Evolutionary conservation across 2,888 invertebrate species (phyloP), one percentile per base, ranked within the genome.

Genomic region (Folsomia candida): DNA sequence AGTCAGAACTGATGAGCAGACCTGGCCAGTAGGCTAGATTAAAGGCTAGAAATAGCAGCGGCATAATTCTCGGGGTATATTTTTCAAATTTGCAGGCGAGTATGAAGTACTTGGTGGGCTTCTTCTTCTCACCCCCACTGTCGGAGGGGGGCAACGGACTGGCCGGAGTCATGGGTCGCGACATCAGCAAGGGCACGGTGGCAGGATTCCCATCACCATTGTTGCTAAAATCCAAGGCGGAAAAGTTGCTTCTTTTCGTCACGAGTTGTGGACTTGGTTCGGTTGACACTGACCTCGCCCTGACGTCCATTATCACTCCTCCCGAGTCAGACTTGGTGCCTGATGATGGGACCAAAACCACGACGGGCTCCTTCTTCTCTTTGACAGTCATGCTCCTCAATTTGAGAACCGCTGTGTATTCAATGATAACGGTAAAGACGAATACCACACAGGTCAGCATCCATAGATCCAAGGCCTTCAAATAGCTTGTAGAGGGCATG

Each of bases 381-480:
- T 59, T 68, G 24, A 47, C 68, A 20, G 60, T 68, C 68, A 68
- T 68, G 22, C 68, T 68, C 1, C 68, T 59, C 51, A 68, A 28
- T 61, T 68, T 68, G 6, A 68, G 26, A 2, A 68, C 27, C 9
- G 47, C 26, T 1, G 68, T 68, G 27, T 68, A 68, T 27, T 68
- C 68, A 14, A 51, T 61, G 20, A 68, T 60, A 20, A 51, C 37
- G 1, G 28, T 0, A 63, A 69, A 69, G n/a, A 68, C 68, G 18
- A 68, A 68, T 11, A 68, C 1, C 22, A 68, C 51, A 22, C 68
- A 68, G 2, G 28, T 51, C 20, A 68, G 51, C 68, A 68, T 68
- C 68, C 68, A 68, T 3, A 68, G n/a, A 14, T 59, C 59, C 20
- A 59, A 14, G 2, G 59, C 59, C 25, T 59, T 59, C 2, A 59